These are phyloP conservation scores for Drosophila setosimentum DNA, from an alignment of 2,888 invertebrate genomes.

Conservation along the genomic window DNA sequence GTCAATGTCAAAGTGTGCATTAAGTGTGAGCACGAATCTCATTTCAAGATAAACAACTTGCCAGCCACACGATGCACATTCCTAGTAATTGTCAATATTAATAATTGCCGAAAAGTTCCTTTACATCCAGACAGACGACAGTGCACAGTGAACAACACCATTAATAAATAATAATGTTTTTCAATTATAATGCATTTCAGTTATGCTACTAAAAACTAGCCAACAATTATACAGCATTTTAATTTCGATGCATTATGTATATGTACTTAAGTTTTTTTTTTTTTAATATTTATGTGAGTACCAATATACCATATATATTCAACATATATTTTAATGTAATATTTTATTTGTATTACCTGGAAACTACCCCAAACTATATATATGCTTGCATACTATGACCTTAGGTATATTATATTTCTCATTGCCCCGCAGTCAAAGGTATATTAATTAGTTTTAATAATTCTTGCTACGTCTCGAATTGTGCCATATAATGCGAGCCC, in stretches of 20 bases:
- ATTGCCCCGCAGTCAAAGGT: background rate
- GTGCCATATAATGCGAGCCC: background rate
- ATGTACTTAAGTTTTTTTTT: background rate
- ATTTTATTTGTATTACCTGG: background rate
- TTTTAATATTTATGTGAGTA: too few relatives aligned
- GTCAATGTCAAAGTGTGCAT: constrained; percentile 66
- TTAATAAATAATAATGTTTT: background rate
- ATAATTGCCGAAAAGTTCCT: constrained; percentile 63
- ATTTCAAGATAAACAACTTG: constrained; percentile 83
- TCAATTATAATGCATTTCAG: background rate
- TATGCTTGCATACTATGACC: background rate
- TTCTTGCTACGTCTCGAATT: background rate
- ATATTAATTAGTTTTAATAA: background rate
- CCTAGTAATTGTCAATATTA: constrained; percentile 67
- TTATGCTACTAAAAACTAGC: background rate
- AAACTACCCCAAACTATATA: background rate
- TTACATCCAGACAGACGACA: constrained; percentile 15
- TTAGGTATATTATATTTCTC: background rate
- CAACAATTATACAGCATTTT: background rate
- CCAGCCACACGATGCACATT: constrained; percentile 62
- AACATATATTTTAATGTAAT: background rate
- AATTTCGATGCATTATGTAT: background rate
- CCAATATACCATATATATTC: background rate
- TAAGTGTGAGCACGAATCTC: constrained; percentile 66
- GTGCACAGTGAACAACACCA: constrained; percentile 22